Evolutionary conservation across 2,888 invertebrate genomes (phyloP).

Genomic region (Heliconius ismenius): DNA sequence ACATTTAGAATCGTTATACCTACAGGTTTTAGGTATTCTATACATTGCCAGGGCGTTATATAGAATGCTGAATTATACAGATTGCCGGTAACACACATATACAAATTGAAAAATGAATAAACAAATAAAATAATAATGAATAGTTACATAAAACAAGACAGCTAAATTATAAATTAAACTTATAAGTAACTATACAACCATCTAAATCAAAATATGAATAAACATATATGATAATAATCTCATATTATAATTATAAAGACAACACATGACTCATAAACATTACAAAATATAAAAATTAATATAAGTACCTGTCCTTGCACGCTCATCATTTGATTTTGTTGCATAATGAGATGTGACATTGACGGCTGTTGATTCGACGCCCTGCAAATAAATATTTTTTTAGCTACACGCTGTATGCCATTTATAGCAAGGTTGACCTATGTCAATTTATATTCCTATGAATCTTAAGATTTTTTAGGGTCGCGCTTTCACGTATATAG

Average conservation of each 20-base stretch:
- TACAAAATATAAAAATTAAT: background rate
- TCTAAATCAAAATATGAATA: background rate
- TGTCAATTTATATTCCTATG: no score
- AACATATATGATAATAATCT: background rate
- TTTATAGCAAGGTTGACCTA: background rate
- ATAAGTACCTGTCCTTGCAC: conserved; percentile 75
- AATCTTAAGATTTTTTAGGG: background rate
- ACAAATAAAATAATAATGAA: no score
- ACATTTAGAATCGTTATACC: no score
- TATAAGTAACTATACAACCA: background rate
- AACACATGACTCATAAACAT: background rate
- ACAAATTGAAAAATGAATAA: no score
- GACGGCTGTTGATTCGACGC: conserved; percentile 75
- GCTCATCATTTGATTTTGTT: conserved; percentile 80
- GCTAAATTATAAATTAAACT: background rate
- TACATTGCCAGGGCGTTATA: no score
- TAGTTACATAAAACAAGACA: no score
- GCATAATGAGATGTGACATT: conserved; percentile 79
- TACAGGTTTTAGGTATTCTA: no score
- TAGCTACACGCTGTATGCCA: background rate
- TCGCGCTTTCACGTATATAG: background rate
- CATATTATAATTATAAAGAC: background rate
- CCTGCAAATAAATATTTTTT: conserved; percentile 54
- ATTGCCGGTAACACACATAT: no score
- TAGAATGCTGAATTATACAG: no score